Percentiles rank a stretch among this genome's conserved stretches.
Conservation (phyloP, 2,888 invertebrate species). For the Phortica magna region DNA sequence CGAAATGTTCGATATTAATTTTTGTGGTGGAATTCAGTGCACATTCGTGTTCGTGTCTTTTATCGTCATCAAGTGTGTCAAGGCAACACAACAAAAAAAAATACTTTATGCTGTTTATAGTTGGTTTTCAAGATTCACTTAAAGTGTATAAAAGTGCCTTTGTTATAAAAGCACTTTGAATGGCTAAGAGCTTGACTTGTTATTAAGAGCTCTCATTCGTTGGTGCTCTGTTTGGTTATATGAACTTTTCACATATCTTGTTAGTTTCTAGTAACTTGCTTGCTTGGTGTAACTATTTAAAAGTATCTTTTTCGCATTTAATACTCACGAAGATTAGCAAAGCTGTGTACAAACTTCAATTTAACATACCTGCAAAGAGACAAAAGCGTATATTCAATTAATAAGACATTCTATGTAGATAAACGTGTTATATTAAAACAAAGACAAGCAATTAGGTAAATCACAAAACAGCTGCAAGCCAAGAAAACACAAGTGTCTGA, state of each 20-base stretch:
- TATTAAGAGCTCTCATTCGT: too few species aligned
- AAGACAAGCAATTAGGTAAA: not conserved
- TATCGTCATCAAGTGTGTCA: not conserved
- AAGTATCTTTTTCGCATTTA: too few species aligned
- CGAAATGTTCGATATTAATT: not conserved
- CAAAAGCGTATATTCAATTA: not conserved
- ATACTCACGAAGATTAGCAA: not conserved
- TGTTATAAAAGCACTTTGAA: too few species aligned
- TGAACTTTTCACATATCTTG: too few species aligned
- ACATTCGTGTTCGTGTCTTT: not conserved
- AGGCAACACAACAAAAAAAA: not conserved
- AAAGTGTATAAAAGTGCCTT: too few species aligned
- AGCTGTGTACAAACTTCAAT: not conserved
- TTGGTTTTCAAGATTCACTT: too few species aligned
- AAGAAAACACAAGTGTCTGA: conserved; percentile 36
- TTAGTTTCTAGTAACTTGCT: too few species aligned
- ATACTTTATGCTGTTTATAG: too few species aligned
- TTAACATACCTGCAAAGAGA: conserved; percentile 23
- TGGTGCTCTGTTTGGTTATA: too few species aligned
- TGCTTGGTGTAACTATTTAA: too few species aligned
- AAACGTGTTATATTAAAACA: conserved; percentile 12
- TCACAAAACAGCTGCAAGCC: not conserved
- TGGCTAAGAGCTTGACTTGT: too few species aligned
- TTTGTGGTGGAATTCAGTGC: not conserved
- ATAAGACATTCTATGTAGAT: not conserved